Evolutionary conservation across 2,888 invertebrate species (phyloP), one percentile per base, ranked within the genome.

Genomic region (Teinopalpus imperialis): DNA sequence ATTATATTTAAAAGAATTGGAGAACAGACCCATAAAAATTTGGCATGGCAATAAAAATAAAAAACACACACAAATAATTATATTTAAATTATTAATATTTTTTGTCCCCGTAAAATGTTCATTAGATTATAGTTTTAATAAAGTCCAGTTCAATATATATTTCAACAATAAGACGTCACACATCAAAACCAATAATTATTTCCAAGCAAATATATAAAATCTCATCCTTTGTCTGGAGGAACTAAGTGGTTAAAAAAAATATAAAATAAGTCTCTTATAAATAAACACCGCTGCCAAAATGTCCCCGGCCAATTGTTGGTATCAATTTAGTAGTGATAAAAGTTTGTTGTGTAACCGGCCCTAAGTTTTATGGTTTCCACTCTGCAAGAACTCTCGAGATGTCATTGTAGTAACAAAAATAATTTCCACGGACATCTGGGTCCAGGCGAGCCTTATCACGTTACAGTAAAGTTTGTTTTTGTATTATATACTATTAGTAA

Each of bases 341-440:
- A 37, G 30, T 34, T 34, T 40, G 43, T 43, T 36, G 53, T 53
- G 45, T 4, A 13, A 37, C 45, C 37, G 43, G 47, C 47, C 53
- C 43, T 45, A 45, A 46, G 51, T 49, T 49, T 54, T 59, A 56
- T 56, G 56, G 58, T 43, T 55, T 53, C 51, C 42, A 43, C 37
- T 43, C 40, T 24, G 36, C 49, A 43, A 48, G 43, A 47, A 41
- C 54, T 49, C 56, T 54, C 49, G 39, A 36, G 51, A 53, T 56
- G 56, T 59, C 56, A 56, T 50, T 32, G 27, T 30, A 41, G 41
- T 35, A 41, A 42, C 41, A 42, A 42, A 46, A 23, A 13, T 34
- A 27, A 12, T 32, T 34, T 40, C 14, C 13, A 27, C 34, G 7
- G 27, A 9, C 20, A 21, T 23, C 14, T 20, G 20, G 10, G 13